Base-by-base conservation (phyloP, 1,140 invertebrate genomes). In the Zaprionus nigranus region DNA sequence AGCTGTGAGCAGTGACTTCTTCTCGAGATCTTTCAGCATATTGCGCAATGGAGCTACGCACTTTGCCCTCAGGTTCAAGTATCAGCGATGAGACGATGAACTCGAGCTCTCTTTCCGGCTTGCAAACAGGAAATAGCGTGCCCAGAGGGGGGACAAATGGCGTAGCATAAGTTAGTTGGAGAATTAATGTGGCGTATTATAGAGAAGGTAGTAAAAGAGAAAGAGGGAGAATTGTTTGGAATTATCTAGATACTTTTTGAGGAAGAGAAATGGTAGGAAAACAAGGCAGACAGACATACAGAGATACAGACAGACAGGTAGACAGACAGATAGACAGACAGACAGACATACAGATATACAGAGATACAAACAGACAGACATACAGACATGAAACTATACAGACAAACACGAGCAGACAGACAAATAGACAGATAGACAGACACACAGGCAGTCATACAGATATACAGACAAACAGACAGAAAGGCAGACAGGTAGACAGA, bases 31-130 rank as follows among this genome's bases (percentile, higher is more conserved):
- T 51, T 24, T 51, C 20, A 24, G 20, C 20, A 22, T 51, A 51
- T 51, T 51, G 46, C 43, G 43, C 43, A 49, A 49, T 49, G 38
- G 38, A 40, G 38, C 43, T 49, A 17, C 43, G 43, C n/a, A 49
- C 17, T 49, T 17, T 49, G 17, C 46, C 24, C 46, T 51, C 46
- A 51, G 46, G 46, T 51, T 51, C 46, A 51, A 51, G 46, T 24
- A 9, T 7, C 17, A 13, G 46, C 46, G 2, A 24, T 22, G 20
- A 51, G 22, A 13, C 20, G 46, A 51, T 51, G 46, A 51, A 51
- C 46, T 51, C 46, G n/a, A 51, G 20, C 12, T 51, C 17, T 13
- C 46, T 51, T 51, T 51, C 46, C 46, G 46, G 46, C 46, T 51
- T 51, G 46, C 46, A 24, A 51, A 51, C 46, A 51, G 46, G 46